Evolutionary conservation across 2,888 invertebrate species (phyloP).

Genomic region (Mechanitis messenoides): DNA sequence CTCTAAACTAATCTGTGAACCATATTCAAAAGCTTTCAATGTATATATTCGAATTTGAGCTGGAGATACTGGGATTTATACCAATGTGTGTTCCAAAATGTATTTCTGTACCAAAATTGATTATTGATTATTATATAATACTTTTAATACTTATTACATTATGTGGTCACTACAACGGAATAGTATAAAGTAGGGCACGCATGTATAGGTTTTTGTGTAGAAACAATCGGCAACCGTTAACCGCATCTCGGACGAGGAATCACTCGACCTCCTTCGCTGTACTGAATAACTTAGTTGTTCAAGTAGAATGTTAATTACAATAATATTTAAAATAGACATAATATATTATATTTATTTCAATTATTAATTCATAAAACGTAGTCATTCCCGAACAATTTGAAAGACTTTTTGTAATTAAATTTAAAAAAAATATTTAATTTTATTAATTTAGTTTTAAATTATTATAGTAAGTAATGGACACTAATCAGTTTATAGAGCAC

Average conservation of each 20-base stretch:
- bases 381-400: too few species aligned
- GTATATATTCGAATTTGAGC: too few species aligned
- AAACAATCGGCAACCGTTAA: conserved; percentile 65
- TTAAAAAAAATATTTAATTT: too few species aligned
- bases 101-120: too few species aligned
- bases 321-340: background rate
- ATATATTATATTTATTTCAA: too few species aligned
- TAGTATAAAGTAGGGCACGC: conserved; percentile 45
- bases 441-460: too few species aligned
- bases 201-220: conserved; percentile 64
- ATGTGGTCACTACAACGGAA: conserved; percentile 6
- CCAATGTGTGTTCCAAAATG: background rate
- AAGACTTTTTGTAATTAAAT: too few species aligned
- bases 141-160: background rate
- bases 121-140: background rate
- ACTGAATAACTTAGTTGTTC: conserved; percentile 28
- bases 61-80: background rate
- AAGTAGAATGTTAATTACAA: conserved; percentile 1
- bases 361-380: too few species aligned
- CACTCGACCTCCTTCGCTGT: conserved; percentile 37
- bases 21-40: too few species aligned
- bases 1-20: too few species aligned
- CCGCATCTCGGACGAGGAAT: conserved; percentile 46
- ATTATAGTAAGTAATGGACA: too few species aligned
- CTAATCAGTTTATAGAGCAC: too few species aligned